Base-by-base conservation (phyloP, 2,113 vertebrate genomes). In the Dunckerocampus dactyliophorus region DNA sequence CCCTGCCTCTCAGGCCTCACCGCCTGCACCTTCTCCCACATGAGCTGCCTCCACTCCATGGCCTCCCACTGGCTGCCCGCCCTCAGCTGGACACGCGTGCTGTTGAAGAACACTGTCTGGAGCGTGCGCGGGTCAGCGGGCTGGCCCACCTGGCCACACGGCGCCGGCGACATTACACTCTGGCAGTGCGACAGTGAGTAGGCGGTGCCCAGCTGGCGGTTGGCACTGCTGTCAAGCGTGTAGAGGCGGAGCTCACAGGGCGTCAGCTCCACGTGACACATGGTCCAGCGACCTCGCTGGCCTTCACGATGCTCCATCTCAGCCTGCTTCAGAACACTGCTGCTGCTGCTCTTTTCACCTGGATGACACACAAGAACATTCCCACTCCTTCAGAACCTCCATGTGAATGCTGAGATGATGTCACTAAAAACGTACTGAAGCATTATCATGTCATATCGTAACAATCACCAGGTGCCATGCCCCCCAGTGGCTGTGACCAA, bases 121-220 rank as follows among this genome's bases (percentile, higher is more conserved):
- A 99, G 91, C 21, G 94, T 89, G 61, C 92, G 93, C 50, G 88
- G 90, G 71, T 95, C 95, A 1, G 90, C 85, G 6, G 89, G 89
- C 70, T 91, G 82, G 28, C 74, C 42, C 4, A 47, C 43, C 65
- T 72, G 79, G 68, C 70, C 49, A 63, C 74, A 63, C 28, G 80
- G 81, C 1, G 87, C 85, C 10, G 90, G 89, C 0, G 92, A 88
- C 34, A 88, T 83, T 54, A 97, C 89, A 48, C 93, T 95, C 84
- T 96, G 94, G 86, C 97, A 97, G 84, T 90, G 92, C 13, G 93
- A 82, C 31, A 98, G 92, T 1, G 91, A 95, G 75, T 93, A 96
- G 16, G 92, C 76, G 0, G 91, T 93, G 48, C 84, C 92, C 66
- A 93, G 90, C 76, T 90, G 93, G 28, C 90, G 93, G 87, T 96